These are phyloP conservation scores for Archivesica marissinica DNA, from an alignment of 1,140 invertebrate genomes.

Conservation along the genomic window DNA sequence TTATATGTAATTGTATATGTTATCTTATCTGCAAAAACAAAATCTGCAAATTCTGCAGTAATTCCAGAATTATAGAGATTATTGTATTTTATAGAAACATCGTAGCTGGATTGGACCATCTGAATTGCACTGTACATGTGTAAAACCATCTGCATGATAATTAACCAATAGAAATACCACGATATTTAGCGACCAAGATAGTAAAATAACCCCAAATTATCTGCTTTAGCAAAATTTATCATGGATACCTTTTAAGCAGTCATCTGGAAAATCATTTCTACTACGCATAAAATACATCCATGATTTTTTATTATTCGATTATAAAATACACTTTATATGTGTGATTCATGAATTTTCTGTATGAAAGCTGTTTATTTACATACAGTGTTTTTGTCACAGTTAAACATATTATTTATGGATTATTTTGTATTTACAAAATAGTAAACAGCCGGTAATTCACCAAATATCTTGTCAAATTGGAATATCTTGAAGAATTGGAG, in stretches of 20 bases:
- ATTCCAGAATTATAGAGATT: neutral
- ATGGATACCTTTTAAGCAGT: neutral
- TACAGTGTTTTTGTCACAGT: too few species aligned
- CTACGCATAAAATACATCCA: neutral
- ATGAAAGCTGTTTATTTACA: too few species aligned
- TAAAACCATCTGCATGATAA: constrained; percentile 8
- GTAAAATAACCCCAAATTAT: neutral
- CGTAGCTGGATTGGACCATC: neutral
- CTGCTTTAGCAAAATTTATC: too few species aligned
- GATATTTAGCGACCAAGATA: neutral
- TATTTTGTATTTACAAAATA: too few species aligned
- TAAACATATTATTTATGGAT: too few species aligned
- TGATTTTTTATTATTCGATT: neutral
- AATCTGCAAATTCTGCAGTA: neutral
- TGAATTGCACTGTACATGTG: constrained; percentile 10
- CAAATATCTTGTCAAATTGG: too few species aligned
- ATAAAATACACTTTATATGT: too few species aligned
- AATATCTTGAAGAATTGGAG: too few species aligned
- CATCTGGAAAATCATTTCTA: neutral
- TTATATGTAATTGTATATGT: neutral
- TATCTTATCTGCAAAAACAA: neutral
- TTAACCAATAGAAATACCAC: constrained; percentile 29
- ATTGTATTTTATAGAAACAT: neutral
- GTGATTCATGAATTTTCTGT: too few species aligned
- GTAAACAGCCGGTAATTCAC: too few species aligned